Conservation (phyloP, 2,888 invertebrate species). For the Epistrophe grossulariae region DNA sequence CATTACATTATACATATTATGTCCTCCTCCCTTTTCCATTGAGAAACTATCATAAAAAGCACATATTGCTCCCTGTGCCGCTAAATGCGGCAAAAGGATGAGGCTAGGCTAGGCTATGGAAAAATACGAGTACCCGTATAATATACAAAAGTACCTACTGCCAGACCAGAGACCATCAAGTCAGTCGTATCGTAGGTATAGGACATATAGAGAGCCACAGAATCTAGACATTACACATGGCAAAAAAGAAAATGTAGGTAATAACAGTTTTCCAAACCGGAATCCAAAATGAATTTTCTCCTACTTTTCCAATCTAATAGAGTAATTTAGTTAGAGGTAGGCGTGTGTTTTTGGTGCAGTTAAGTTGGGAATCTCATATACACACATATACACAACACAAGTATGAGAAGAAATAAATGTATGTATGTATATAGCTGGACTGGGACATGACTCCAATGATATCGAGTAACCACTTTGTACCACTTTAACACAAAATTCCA, state of each 20-base stretch:
- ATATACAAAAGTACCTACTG: neutral
- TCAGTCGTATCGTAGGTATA: neutral
- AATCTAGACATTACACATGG: slow-evolving; percentile 14
- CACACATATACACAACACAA: no score
- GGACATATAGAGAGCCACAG: neutral
- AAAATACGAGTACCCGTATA: no score
- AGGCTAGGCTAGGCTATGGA: neutral
- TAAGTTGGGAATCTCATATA: neutral
- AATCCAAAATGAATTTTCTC: slow-evolving; percentile 73
- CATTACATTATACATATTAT: neutral
- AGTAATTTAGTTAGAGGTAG: slow-evolving; percentile 65
- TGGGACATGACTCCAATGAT: slow-evolving; percentile 41
- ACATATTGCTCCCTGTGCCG: slow-evolving; percentile 9
- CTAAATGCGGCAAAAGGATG: slow-evolving; percentile 3
- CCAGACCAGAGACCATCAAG: neutral
- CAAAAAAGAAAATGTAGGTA: slow-evolving; percentile 49
- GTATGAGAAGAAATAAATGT: no score
- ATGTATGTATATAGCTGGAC: neutral
- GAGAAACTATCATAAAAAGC: slow-evolving; percentile 10
- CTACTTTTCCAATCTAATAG: slow-evolving; percentile 71
- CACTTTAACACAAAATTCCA: slow-evolving; percentile 58
- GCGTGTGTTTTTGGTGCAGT: slow-evolving; percentile 27
- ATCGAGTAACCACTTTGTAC: slow-evolving; percentile 68
- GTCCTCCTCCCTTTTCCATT: neutral
- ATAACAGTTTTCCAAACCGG: slow-evolving; percentile 67